Conservation (phyloP, 2,888 invertebrate genomes). For the Plemyria rubiginata region DNA sequence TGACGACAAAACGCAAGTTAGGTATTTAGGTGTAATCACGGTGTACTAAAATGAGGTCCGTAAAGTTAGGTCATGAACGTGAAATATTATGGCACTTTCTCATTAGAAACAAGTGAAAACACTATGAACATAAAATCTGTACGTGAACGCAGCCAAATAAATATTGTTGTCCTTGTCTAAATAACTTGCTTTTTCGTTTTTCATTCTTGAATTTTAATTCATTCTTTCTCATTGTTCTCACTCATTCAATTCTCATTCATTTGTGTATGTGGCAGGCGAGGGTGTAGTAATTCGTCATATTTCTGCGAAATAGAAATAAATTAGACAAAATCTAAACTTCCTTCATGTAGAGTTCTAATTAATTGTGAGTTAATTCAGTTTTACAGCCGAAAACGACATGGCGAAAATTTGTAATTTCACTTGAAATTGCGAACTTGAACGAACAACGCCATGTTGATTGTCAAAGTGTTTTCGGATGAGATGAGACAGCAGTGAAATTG, state of each 20-base stretch:
- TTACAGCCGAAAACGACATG: slow-evolving; percentile 42
- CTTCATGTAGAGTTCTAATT: slow-evolving; percentile 77
- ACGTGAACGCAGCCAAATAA: slow-evolving; percentile 51
- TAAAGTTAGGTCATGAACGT: too few relatives aligned
- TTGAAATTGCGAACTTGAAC: slow-evolving; percentile 67
- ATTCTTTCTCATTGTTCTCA: too few relatives aligned
- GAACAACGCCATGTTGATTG: slow-evolving; percentile 86
- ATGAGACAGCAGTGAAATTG: slow-evolving; percentile 80
- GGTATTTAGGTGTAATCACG: too few relatives aligned
- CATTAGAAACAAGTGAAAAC: neutral
- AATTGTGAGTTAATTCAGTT: slow-evolving; percentile 68
- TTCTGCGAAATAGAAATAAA: slow-evolving; percentile 62
- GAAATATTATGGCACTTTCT: too few relatives aligned
- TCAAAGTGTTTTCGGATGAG: slow-evolving; percentile 83
- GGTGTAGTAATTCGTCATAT: slow-evolving; percentile 71
- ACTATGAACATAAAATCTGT: neutral
- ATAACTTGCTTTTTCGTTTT: slow-evolving; percentile 67
- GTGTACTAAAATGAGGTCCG: too few relatives aligned
- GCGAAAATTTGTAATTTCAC: slow-evolving; percentile 70
- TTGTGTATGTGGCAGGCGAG: slow-evolving; percentile 84
- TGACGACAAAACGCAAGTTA: too few relatives aligned
- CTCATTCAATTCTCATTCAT: too few relatives aligned
- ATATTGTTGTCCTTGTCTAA: slow-evolving; percentile 54
- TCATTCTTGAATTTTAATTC: too few relatives aligned
- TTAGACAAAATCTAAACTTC: slow-evolving; percentile 48